phyloP scores from a whole-genome alignment of 2,113 vertebrate genomes.

The Chinchilla lanigera region DNA sequence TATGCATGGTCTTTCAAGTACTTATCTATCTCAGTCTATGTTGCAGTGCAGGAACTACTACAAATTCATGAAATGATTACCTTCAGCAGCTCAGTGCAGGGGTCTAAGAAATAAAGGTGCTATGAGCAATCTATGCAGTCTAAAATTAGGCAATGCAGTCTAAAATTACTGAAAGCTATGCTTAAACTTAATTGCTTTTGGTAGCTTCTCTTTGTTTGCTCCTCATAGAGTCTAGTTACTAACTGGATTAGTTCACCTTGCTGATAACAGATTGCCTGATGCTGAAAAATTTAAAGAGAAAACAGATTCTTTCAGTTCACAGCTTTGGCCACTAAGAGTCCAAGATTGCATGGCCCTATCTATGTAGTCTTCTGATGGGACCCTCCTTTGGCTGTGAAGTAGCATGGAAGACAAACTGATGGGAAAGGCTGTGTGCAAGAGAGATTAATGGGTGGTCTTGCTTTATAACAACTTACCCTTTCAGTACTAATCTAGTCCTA shows the following conservation, averaged over 20 bases:
- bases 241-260: neutral
- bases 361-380: neutral
- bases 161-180: neutral
- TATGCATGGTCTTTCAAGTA: neutral
- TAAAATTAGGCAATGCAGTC: neutral
- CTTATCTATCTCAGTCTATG: neutral
- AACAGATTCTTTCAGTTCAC: neutral
- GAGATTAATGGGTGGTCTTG: rapidly evolving
- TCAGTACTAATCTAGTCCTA: neutral
- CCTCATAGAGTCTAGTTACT: neutral
- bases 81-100: neutral
- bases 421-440: neutral
- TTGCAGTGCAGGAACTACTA: neutral
- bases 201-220: neutral
- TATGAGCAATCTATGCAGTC: neutral
- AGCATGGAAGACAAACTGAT: neutral
- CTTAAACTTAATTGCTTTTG: neutral
- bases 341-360: too few species aligned
- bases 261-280: neutral
- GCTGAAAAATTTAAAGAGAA: neutral
- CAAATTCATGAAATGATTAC: neutral
- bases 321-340: neutral
- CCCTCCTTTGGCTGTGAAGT: neutral
- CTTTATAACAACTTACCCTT: neutral
- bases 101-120: neutral